phyloP scores from a whole-genome alignment of 1,140 invertebrate genomes.

The Drosophila simulans region DNA sequence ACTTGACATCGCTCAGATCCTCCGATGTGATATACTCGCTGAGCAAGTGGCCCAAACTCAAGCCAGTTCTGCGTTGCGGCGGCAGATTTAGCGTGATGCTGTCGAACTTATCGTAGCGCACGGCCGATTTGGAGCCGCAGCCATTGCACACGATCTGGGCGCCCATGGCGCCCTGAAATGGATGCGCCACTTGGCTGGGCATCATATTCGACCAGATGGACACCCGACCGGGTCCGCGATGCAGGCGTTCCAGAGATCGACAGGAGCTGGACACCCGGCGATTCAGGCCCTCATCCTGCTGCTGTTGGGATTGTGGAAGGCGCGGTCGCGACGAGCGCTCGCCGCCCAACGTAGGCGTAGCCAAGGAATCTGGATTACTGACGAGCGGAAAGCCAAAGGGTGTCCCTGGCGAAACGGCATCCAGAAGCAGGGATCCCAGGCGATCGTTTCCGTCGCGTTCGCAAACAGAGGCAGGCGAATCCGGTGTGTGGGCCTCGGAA shows the following conservation, averaged over 20 bases:
- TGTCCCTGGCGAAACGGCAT: slow-evolving; percentile 47
- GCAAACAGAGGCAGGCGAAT: slow-evolving; percentile 80
- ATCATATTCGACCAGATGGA: slow-evolving; percentile 85
- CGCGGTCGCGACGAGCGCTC: slow-evolving; percentile 66
- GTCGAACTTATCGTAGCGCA: slow-evolving; percentile 95
- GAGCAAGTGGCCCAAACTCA: slow-evolving; percentile 87
- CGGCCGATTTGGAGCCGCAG: slow-evolving; percentile 92
- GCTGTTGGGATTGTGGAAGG: slow-evolving; percentile 44
- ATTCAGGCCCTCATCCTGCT: slow-evolving; percentile 64
- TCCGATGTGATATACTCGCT: slow-evolving; percentile 93
- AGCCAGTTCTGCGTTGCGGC: slow-evolving; percentile 81
- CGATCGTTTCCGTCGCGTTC: slow-evolving; percentile 65
- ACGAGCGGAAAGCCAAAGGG: slow-evolving; percentile 59
- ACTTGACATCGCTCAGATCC: slow-evolving; percentile 92
- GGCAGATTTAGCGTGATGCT: slow-evolving; percentile 92
- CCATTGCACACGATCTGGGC: slow-evolving; percentile 92
- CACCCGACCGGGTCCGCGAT: slow-evolving; percentile 79
- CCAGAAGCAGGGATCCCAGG: slow-evolving; percentile 39
- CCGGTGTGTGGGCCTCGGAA: slow-evolving; percentile 83
- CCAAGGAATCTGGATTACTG: slow-evolving; percentile 35
- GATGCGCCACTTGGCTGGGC: slow-evolving; percentile 86
- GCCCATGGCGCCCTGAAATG: slow-evolving; percentile 92
- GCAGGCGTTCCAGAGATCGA: slow-evolving; percentile 84
- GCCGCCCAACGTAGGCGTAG: slow-evolving; percentile 38
- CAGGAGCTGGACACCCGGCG: slow-evolving; percentile 75